phyloP scores from a whole-genome alignment of 64 coral and sea anemone species.

The Pocillopora damicornis region DNA sequence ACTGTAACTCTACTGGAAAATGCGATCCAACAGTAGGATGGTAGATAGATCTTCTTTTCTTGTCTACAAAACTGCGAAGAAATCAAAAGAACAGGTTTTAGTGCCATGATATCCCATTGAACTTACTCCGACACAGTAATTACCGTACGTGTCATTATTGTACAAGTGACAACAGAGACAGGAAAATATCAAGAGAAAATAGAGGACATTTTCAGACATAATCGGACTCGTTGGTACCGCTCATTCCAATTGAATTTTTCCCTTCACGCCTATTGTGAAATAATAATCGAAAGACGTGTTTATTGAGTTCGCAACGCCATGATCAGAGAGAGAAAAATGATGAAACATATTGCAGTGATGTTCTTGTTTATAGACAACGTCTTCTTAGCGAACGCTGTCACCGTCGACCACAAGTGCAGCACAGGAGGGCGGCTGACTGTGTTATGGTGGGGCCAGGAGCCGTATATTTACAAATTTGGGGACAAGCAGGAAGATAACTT shows the following conservation, averaged over 20 bases:
- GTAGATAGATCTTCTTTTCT: not conserved
- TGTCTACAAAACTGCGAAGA: not conserved
- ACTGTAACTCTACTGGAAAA: not conserved
- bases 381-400: not conserved
- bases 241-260: not conserved
- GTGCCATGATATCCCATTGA: not conserved
- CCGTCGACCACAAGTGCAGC: conserved; percentile 35
- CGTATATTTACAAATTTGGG: conserved; percentile 54
- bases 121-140: not conserved
- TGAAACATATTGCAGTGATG: not conserved
- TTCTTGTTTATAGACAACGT: conserved; percentile 28
- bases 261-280: not conserved
- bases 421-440: conserved; percentile 41
- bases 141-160: not conserved
- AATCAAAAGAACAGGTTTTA: not conserved
- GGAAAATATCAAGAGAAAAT: too few species aligned
- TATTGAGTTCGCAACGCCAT: not conserved
- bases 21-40: not conserved
- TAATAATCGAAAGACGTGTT: not conserved
- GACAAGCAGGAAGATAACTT: not conserved
- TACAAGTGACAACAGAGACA: not conserved
- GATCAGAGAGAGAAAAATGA: not conserved
- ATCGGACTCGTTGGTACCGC: too few species aligned
- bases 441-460: conserved; percentile 58
- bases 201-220: too few species aligned